phyloP scores from a whole-genome alignment of 2,113 vertebrate genomes.

The Acrocephalus arundinaceus region DNA sequence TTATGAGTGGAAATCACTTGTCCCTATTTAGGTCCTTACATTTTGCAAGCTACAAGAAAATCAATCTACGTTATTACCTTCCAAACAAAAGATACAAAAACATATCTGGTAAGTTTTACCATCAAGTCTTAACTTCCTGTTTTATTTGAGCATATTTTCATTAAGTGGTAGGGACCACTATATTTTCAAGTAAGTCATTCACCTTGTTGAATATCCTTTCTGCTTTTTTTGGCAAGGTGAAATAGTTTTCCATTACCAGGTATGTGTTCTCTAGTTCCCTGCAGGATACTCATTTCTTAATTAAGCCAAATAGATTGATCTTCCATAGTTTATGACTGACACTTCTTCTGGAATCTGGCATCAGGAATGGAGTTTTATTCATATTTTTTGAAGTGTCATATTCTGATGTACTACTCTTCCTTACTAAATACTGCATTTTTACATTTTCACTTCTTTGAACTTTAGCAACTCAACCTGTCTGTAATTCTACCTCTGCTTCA shows the following conservation, averaged over 20 bases:
- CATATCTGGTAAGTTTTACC: neutral
- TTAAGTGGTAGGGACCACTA: neutral
- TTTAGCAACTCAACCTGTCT: neutral
- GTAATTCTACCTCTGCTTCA: neutral
- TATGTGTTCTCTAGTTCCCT: neutral
- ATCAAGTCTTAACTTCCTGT: neutral
- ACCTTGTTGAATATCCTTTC: neutral
- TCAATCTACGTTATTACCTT: neutral
- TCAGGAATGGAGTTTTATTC: neutral
- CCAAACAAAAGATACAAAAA: neutral
- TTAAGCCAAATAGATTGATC: neutral
- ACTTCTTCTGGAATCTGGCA: neutral
- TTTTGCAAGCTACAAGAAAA: neutral
- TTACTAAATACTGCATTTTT: neutral
- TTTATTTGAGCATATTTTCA: neutral
- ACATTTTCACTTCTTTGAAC: neutral
- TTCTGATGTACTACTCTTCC: neutral
- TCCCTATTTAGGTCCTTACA: neutral
- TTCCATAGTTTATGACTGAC: neutral
- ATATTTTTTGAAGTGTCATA: neutral
- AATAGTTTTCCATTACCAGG: neutral
- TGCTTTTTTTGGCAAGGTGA: neutral
- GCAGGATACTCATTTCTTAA: neutral
- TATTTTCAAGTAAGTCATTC: neutral
- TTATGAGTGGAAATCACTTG: neutral